Evolutionary conservation across 2,797 vertebrate species (phyloP).

Genomic region (Pogoniulus pusillus): DNA sequence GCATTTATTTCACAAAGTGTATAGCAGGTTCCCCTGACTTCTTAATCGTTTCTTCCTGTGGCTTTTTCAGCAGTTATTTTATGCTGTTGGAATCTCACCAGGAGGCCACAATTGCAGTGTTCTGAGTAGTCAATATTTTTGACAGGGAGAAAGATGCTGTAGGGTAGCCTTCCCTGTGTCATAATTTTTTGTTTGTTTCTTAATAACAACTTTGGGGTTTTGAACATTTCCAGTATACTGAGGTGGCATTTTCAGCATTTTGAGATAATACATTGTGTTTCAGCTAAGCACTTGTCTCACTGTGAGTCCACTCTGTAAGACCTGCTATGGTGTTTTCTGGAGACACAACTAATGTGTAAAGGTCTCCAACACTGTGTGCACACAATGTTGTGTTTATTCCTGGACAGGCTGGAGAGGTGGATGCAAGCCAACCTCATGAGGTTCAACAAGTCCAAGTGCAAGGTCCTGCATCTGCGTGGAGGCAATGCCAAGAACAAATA

Average conservation of each 20-base stretch:
- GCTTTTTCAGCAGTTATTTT: too few relatives aligned
- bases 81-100: too few relatives aligned
- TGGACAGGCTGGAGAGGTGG: too few relatives aligned
- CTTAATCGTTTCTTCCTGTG: neutral
- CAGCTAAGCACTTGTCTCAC: neutral
- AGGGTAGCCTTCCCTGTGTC: fast-evolving
- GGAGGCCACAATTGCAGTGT: fast-evolving
- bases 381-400: fast-evolving
- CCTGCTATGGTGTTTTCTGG: fast-evolving
- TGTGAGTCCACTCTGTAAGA: fast-evolving
- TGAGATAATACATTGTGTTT: fast-evolving
- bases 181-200: too few relatives aligned
- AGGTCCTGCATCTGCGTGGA: too few relatives aligned
- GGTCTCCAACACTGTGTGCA: fast-evolving
- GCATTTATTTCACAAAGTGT: neutral
- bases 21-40: fast-evolving
- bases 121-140: fast-evolving
- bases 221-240: fast-evolving
- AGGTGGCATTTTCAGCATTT: neutral
- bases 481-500: too few relatives aligned
- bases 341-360: fast-evolving
- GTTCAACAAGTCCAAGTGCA: too few relatives aligned
- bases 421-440: too few relatives aligned
- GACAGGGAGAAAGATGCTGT: fast-evolving
- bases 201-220: fast-evolving